These are phyloP conservation scores for Staurois parvus DNA, from an alignment of 2,797 vertebrate genomes.

Conservation along the genomic window DNA sequence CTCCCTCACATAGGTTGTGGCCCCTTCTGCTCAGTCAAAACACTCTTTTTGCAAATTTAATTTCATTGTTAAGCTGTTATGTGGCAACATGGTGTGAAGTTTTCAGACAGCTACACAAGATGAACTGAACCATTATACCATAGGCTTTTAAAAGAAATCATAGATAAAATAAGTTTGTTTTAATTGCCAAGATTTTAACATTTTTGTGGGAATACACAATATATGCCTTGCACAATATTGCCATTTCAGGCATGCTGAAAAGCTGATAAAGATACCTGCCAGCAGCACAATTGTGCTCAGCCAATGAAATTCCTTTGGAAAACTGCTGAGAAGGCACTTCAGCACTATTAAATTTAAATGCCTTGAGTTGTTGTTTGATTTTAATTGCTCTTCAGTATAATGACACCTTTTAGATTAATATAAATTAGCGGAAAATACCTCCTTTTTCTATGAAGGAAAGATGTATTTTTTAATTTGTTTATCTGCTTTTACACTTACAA, in stretches of 20 bases:
- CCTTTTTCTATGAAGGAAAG: not conserved
- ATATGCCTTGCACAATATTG: not conserved
- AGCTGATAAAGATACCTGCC: not conserved
- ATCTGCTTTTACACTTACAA: not conserved
- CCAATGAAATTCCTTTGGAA: not conserved
- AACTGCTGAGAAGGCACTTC: not conserved
- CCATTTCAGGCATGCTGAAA: not conserved
- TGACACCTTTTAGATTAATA: not conserved
- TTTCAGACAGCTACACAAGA: no score
- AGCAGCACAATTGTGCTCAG: not conserved
- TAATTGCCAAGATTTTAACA: no score
- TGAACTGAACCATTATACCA: no score
- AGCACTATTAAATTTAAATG: not conserved
- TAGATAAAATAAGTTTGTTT: no score
- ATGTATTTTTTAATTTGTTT: not conserved
- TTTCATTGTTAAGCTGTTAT: no score
- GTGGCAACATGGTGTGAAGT: no score
- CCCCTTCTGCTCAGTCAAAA: no score
- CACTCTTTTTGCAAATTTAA: no score
- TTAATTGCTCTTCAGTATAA: not conserved
- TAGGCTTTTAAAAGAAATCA: no score
- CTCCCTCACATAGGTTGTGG: no score
- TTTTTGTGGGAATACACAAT: no score
- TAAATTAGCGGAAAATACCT: not conserved
- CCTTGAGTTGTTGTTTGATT: not conserved